Base-by-base conservation (phyloP, 2,888 invertebrate species). In the Apeira syringaria region DNA sequence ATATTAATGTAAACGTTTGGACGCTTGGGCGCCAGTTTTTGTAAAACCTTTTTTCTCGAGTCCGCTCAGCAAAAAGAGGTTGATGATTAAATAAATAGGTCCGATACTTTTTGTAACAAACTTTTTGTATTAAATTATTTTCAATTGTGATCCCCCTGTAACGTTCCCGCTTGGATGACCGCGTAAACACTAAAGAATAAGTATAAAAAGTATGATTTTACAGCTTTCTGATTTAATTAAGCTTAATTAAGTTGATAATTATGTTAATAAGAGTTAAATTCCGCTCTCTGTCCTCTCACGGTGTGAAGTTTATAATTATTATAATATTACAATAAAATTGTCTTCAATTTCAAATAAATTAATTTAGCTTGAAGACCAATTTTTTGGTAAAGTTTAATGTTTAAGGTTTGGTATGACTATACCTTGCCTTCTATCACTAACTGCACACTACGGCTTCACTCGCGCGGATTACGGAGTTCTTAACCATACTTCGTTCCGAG, bases 181-280 rank as follows among this genome's bases (percentile, higher is more conserved):
- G 20, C 53, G 32, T 37, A 43, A 36, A 43, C 28, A 44, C 25
- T 44, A 36, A 33, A 20, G 34, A 11, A 17, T 3, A 11, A 47
- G 45, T 20, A 44, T 42, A 56, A 56, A 50, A 47, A 51, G 35
- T 43, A 27, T 47, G 44, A 56, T 47, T 29, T 39, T 48, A 43
- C 50, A 20, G 44, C 43, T 48, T 54, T 53, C 66, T 69, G 72
- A 68, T 78, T 82, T 79, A 80, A 87, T 86, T 85, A 82, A 73
- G 68, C 68, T 78, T 79, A 86, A 84, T 84, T 80, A 81, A 72
- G 67, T 72, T 26, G 27, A 35, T 35, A 20, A 20, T 20, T 20
- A 20, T 7, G 20, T 7, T 5, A 20, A 20, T 20, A 17, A 10
- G 26, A 11, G 34, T 35, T 61, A 67, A 69, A 72, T 59, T 69